Base-by-base conservation (phyloP, 2,797 vertebrate species). In the Karalla daura region DNA sequence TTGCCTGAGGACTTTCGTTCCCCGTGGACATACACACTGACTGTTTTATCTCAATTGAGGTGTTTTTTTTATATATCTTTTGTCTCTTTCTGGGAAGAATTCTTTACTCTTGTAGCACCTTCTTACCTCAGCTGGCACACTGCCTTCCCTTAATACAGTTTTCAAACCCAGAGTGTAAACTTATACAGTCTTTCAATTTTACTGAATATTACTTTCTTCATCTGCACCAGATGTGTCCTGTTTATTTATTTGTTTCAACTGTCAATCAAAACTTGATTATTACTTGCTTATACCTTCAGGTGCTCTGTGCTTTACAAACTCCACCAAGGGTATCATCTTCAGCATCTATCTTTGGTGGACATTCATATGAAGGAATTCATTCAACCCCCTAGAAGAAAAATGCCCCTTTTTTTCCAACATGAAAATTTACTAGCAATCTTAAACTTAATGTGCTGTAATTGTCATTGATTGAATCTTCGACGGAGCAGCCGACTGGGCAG, bases 1-100 rank as follows among this genome's bases (percentile, higher is more conserved):
- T 81, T 71, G 59, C 51, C 52, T 46, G 64, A 75, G 64, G 63
- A 62, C 47, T 47, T 33, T 47, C 18, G 23, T 63, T 81, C 74
- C 80, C 76, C 36, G 47, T 55, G 65, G 78, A 80, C 41, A 32
- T 36, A 37, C 5, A 67, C 46, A 37, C 37, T 64, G 62, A 64
- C 13, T 43, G 36, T 15, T 56, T 70, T 27, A 25, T 43, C 0
- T 43, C 27, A 18, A 32, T 30, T 33, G 4, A 7, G 4, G 5
- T 2, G 15, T 35, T 18, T 30, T 30, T 49, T 58, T 54, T 47
- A 15, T 58, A 1, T 61, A 25, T 50, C 77, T 81, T 25, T 52
- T 47, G 33, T 65, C n/a, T 23, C 9, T 61, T 54, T 20, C 51
- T 59, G 60, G 24, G 66, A 67, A 5, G 56, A 51, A 62, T 51